These are phyloP conservation scores for Athrips mouffetella DNA, from an alignment of 2,888 invertebrate genomes.

Conservation along the genomic window DNA sequence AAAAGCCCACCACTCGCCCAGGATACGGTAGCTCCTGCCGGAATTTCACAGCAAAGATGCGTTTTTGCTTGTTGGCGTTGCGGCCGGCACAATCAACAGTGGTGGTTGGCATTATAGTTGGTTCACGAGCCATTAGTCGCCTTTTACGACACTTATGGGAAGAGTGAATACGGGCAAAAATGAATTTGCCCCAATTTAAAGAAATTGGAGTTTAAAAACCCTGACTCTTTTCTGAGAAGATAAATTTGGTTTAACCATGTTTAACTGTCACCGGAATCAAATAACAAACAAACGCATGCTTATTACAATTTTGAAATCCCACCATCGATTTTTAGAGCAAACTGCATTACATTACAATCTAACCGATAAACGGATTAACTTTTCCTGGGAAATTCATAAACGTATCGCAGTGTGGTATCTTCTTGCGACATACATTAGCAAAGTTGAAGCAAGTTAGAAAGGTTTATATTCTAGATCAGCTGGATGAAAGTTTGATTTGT, in stretches of 20 bases:
- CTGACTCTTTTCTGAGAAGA: too few species aligned
- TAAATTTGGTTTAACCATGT: too few species aligned
- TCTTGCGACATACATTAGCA: conserved; percentile 1
- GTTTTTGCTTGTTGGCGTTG: too few species aligned
- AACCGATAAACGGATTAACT: conserved; percentile 46
- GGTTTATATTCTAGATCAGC: conserved; percentile 16
- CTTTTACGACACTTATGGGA: too few species aligned
- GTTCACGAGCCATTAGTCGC: too few species aligned
- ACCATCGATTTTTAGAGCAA: conserved; percentile 45
- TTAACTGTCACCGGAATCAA: conserved; percentile 45
- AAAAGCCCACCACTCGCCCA: too few species aligned
- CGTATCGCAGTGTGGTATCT: conserved; percentile 6
- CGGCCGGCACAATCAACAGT: too few species aligned
- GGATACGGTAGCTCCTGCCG: too few species aligned
- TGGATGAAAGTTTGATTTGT: conserved; percentile 51
- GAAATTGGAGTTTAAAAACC: conserved; percentile 43
- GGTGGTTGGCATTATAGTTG: too few species aligned
- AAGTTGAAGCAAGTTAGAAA: conserved; percentile 17
- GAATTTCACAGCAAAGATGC: too few species aligned
- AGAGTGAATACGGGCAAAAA: too few species aligned
- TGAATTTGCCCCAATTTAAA: background rate
- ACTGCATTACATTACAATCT: conserved; percentile 30
- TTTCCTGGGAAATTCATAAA: conserved; percentile 52
- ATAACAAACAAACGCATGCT: conserved; percentile 52
- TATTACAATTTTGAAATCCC: conserved; percentile 42